Percentiles rank a stretch among this genome's conserved stretches.
Conservation (phyloP, 2,797 vertebrate species). For the Pristis pectinata region DNA sequence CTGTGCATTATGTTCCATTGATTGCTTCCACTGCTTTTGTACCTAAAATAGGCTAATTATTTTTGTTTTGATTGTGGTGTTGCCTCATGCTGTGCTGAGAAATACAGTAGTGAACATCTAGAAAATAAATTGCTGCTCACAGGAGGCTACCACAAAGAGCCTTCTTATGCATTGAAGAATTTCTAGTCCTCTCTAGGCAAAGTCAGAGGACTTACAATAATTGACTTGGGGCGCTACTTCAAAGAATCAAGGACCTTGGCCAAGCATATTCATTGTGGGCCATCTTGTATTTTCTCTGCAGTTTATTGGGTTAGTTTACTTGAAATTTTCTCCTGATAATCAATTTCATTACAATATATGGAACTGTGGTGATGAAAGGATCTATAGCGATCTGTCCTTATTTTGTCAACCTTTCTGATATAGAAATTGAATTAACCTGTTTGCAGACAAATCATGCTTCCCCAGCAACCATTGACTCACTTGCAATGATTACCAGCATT, state of each 20-base stretch:
- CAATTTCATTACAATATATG: neutral
- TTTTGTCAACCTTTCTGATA: neutral
- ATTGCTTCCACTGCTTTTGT: neutral
- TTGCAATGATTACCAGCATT: neutral
- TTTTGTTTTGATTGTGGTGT: neutral
- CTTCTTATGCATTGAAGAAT: neutral
- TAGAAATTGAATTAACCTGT: neutral
- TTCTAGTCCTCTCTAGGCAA: neutral
- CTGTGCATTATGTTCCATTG: neutral
- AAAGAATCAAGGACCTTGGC: neutral
- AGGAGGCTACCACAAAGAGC: neutral
- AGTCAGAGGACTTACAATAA: neutral
- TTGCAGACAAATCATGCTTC: neutral
- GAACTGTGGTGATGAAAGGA: neutral
- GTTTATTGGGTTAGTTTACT: neutral
- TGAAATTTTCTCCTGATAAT: neutral
- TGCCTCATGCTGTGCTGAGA: neutral
- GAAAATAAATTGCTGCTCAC: neutral
- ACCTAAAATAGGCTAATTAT: neutral
- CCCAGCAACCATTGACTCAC: neutral
- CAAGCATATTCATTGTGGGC: neutral
- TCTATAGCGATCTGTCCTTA: neutral
- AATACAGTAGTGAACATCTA: neutral
- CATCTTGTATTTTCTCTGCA: neutral
- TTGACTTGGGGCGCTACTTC: neutral